A percentile compares a stretch with the other conserved stretches of the same genome.
Evolutionary conservation across 2,113 vertebrate species (phyloP).

Genomic region (Coptodon rendalli): DNA sequence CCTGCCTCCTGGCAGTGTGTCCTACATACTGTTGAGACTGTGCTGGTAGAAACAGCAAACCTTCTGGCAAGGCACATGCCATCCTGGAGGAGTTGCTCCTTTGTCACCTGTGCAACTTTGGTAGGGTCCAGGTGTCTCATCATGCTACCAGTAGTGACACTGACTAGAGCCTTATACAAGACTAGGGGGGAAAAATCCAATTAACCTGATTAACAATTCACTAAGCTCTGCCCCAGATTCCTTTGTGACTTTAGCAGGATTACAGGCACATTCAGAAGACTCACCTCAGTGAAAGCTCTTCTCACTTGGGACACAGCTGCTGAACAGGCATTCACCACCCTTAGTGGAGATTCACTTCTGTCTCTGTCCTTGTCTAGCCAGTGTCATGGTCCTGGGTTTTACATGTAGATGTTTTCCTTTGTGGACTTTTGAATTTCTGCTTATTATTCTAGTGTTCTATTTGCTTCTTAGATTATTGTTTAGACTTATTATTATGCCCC

Average conservation of each 20-base stretch:
- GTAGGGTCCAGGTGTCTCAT: neutral
- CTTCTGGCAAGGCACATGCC: neutral
- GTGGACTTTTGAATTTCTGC: neutral
- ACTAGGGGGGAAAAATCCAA: fast-evolving
- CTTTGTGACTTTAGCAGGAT: neutral
- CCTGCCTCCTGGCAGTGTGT: neutral
- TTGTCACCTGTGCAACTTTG: neutral
- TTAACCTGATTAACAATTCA: neutral
- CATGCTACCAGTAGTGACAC: neutral
- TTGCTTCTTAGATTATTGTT: neutral
- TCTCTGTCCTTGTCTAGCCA: neutral
- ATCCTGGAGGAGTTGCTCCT: neutral
- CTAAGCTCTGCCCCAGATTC: neutral
- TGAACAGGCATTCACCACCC: neutral
- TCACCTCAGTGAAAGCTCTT: neutral
- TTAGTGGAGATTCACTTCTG: neutral
- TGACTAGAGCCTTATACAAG: neutral
- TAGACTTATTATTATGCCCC: neutral
- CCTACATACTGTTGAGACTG: neutral
- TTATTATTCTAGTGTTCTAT: neutral
- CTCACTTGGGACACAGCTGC: neutral
- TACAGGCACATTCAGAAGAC: neutral
- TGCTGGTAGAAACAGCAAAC: neutral
- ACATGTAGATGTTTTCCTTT: neutral
- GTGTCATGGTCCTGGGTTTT: neutral